Evolutionary conservation across 1,140 invertebrate genomes (phyloP).

Genomic region (Aphidius gifuensis): DNA sequence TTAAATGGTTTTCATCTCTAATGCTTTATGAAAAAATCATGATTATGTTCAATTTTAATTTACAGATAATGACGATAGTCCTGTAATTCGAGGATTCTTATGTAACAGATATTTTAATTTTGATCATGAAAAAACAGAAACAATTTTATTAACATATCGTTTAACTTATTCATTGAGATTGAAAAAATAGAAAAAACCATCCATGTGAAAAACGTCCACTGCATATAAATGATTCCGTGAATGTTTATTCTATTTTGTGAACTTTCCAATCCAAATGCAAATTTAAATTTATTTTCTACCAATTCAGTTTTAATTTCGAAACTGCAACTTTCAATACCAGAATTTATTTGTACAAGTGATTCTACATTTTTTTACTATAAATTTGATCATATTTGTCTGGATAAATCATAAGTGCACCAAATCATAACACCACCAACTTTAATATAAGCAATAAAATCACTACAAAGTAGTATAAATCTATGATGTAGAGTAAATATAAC

Average conservation of each 20-base stretch:
- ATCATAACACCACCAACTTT: slow-evolving; percentile 68
- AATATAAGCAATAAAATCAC: slow-evolving; percentile 72
- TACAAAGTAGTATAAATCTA: slow-evolving; percentile 67
- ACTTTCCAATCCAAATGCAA: slow-evolving; percentile 63
- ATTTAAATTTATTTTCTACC: slow-evolving; percentile 67
- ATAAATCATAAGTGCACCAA: slow-evolving; percentile 82
- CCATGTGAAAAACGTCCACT: slow-evolving; percentile 57
- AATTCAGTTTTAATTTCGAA: slow-evolving; percentile 67
- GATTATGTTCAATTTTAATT: no score
- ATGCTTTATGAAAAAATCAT: no score
- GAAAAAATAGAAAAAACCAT: slow-evolving; percentile 46
- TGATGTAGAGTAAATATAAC: slow-evolving; percentile 73
- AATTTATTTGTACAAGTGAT: slow-evolving; percentile 73
- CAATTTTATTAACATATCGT: no score
- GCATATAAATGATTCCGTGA: slow-evolving; percentile 63
- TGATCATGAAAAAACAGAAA: no score
- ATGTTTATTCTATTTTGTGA: slow-evolving; percentile 64
- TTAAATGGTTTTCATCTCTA: no score
- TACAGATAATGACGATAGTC: no score
- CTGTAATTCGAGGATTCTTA: no score
- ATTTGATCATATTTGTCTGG: slow-evolving; percentile 80
- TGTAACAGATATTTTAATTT: no score
- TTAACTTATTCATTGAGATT: no score
- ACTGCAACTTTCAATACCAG: slow-evolving; percentile 66
- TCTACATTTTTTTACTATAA: slow-evolving; percentile 85